These are phyloP conservation scores for Porites evermanni DNA, from an alignment of 92 coral and sea anemone species.

Conservation along the genomic window DNA sequence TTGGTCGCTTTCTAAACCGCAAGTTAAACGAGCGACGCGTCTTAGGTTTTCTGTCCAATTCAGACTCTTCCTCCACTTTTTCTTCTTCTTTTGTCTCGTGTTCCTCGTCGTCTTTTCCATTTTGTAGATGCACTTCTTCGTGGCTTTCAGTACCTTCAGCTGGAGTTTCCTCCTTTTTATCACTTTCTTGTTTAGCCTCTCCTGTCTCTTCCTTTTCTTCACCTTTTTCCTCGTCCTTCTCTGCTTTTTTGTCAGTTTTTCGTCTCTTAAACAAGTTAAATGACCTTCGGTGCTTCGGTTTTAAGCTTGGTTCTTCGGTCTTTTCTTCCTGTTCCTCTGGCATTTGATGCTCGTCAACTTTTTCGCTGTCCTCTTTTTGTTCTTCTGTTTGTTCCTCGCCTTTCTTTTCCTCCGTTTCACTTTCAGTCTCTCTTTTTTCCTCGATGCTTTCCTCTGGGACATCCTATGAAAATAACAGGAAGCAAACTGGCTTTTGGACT, in stretches of 20 bases:
- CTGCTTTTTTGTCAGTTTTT: constrained; percentile 43
- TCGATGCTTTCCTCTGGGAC: constrained; percentile 18
- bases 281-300: constrained; percentile 65
- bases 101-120: constrained; percentile 14
- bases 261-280: constrained; percentile 63
- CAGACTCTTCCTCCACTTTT: constrained; percentile 21
- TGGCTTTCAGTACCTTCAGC: constrained; percentile 2
- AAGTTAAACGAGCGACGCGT: constrained; percentile 29
- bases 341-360: constrained; percentile 34
- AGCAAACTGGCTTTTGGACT: neutral
- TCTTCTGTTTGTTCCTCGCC: constrained; percentile 29
- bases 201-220: constrained; percentile 32
- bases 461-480: constrained; percentile 1
- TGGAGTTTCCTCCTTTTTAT: constrained; percentile 31
- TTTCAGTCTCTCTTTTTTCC: constrained; percentile 45
- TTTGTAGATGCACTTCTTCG: neutral
- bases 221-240: constrained; percentile 43
- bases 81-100: constrained; percentile 7
- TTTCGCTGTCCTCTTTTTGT: constrained; percentile 33
- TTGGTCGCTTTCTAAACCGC: constrained; percentile 66
- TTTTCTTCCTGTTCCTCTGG: constrained; percentile 24
- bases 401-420: constrained; percentile 14
- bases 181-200: constrained; percentile 18
- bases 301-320: constrained; percentile 28
- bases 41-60: constrained; percentile 24